Conservation (phyloP, 2,888 invertebrate species). For the Idaea dimidiata region DNA sequence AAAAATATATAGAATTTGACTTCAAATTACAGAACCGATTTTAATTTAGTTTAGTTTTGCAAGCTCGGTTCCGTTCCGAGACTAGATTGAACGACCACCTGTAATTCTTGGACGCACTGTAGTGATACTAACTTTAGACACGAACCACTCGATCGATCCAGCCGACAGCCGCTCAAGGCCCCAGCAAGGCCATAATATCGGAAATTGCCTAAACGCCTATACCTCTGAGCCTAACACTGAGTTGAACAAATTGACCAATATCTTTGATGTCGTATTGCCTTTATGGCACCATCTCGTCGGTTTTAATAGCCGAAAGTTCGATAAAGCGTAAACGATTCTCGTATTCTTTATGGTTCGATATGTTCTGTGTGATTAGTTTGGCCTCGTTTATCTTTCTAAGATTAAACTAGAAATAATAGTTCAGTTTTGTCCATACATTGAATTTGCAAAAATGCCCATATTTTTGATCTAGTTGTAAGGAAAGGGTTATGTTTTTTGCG, state of each 20-base stretch:
- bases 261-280: background rate
- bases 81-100: background rate
- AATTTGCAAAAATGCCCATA: no score
- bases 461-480: no score
- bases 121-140: slow-evolving; percentile 31
- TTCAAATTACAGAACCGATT: background rate
- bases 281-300: background rate
- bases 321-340: background rate
- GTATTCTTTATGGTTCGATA: background rate
- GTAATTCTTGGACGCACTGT: background rate
- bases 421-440: background rate
- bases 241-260: background rate
- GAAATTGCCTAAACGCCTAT: slow-evolving; percentile 27
- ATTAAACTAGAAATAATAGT: no score
- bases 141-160: slow-evolving; percentile 46
- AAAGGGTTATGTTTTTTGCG: no score
- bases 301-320: background rate
- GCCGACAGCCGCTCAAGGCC: slow-evolving; percentile 48
- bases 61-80: background rate
- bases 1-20: no score
- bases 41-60: background rate
- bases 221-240: background rate
- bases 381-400: background rate
- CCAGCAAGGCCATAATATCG: slow-evolving; percentile 38
- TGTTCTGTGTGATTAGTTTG: background rate